Evolutionary conservation across 2,888 invertebrate genomes (phyloP).

Genomic region (Lasioglossum villosulum): DNA sequence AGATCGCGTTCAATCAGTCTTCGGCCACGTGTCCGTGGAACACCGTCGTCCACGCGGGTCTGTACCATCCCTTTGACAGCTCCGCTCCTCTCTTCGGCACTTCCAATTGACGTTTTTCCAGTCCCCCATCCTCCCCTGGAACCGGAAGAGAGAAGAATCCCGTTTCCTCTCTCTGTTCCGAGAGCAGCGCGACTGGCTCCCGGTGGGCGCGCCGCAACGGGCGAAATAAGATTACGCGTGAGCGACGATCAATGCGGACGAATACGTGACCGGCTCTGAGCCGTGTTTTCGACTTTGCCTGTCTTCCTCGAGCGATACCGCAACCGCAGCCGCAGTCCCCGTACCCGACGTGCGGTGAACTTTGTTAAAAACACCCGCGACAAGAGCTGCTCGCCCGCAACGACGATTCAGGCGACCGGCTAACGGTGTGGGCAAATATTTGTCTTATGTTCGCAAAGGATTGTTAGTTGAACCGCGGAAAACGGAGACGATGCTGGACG

Average conservation of each 20-base stretch:
- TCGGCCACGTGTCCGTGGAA: constrained; percentile 34
- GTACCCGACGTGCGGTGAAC: constrained; percentile 18
- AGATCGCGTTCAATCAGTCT: constrained; percentile 52
- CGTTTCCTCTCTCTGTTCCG: background rate
- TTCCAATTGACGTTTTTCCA: constrained; percentile 49
- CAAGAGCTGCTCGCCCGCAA: constrained; percentile 3
- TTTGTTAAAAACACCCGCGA: constrained; percentile 16
- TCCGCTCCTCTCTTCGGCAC: background rate
- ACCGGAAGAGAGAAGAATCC: background rate
- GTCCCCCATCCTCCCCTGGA: background rate
- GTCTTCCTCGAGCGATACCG: constrained; percentile 5
- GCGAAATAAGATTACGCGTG: constrained; percentile 54
- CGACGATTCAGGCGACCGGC: background rate
- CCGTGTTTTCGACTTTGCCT: constrained; percentile 48
- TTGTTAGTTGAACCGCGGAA: background rate
- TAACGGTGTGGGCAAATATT: background rate
- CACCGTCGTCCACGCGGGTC: background rate
- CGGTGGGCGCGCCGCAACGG: constrained; percentile 12
- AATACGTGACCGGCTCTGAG: constrained; percentile 45
- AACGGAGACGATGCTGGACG: too few relatives aligned
- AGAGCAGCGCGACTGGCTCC: background rate
- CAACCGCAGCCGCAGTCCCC: background rate
- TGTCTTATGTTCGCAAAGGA: background rate
- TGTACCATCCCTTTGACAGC: background rate
- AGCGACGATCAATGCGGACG: constrained; percentile 47